Evolutionary conservation across 1,140 invertebrate genomes (phyloP).

Genomic region (Alviniconcha marisindica): DNA sequence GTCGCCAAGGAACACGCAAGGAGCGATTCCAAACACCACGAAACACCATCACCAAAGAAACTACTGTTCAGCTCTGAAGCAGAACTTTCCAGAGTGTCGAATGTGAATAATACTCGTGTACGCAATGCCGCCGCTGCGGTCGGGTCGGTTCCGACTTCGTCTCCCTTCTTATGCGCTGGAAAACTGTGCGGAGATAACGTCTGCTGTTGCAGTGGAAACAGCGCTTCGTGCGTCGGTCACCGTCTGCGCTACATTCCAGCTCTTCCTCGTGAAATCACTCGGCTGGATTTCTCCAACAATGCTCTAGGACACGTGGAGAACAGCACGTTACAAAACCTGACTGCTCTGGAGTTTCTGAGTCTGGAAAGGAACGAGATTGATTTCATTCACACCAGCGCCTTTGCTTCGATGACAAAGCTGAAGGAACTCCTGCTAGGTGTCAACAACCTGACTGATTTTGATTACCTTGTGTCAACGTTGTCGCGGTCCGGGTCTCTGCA

Average conservation of each 20-base stretch:
- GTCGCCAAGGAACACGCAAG: neutral
- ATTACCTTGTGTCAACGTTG: neutral
- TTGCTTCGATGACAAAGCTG: neutral
- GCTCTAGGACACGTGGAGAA: neutral
- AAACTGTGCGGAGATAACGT: neutral
- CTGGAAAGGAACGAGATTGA: neutral
- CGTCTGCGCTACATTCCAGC: conserved; percentile 4
- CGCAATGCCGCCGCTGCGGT: too few relatives aligned
- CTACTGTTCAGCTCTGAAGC: too few relatives aligned
- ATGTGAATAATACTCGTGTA: too few relatives aligned
- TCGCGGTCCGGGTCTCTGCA: neutral
- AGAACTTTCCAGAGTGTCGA: too few relatives aligned
- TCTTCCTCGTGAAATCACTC: neutral
- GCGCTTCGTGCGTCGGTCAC: neutral
- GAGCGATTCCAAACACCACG: neutral
- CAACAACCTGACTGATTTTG: conserved; percentile 16
- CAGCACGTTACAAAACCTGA: neutral
- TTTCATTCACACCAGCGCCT: neutral
- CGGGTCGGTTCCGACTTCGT: too few relatives aligned
- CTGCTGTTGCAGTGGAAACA: neutral
- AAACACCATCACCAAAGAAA: too few relatives aligned
- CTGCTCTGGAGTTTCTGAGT: neutral
- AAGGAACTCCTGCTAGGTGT: neutral
- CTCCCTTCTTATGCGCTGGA: too few relatives aligned
- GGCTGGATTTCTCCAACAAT: conserved; percentile 20